Percentiles rank a stretch among this genome's conserved stretches.
These are phyloP conservation scores for Ametastegia equiseti DNA, from an alignment of 2,888 invertebrate genomes.

Conservation along the genomic window DNA sequence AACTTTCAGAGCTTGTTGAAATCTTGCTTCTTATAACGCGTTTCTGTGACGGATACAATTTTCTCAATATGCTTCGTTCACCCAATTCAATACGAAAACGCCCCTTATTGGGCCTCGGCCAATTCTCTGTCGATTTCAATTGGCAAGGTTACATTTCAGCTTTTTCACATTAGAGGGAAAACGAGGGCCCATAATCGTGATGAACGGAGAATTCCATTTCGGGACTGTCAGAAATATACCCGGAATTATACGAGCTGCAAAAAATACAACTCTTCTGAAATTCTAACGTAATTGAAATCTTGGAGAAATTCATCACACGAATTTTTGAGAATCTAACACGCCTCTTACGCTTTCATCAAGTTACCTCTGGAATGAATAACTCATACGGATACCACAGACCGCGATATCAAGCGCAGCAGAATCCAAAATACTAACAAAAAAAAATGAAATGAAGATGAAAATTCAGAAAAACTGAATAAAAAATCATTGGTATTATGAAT, in stretches of 20 bases:
- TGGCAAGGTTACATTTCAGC: slow-evolving; percentile 12
- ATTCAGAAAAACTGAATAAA: background rate
- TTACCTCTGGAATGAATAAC: background rate
- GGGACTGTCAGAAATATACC: background rate
- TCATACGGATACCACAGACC: no score
- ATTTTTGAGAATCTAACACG: background rate
- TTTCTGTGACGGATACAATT: background rate
- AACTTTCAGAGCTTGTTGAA: background rate
- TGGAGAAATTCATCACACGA: background rate
- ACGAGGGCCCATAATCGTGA: background rate
- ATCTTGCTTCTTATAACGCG: background rate
- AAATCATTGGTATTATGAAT: background rate
- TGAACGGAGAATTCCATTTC: slow-evolving; percentile 10
- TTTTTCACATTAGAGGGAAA: background rate
- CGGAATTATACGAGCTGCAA: background rate
- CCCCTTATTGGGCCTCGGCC: slow-evolving; percentile 11
- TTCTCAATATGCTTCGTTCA: background rate
- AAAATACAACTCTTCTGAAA: background rate
- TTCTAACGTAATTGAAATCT: slow-evolving; percentile 5
- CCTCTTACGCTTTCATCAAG: background rate
- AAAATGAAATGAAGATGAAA: background rate
- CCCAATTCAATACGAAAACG: background rate
- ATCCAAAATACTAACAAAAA: background rate
- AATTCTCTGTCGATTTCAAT: slow-evolving; percentile 23
- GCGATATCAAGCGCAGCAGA: no score